Base-by-base conservation (phyloP, 2,797 vertebrate species). In the Xyrichtys novacula region DNA sequence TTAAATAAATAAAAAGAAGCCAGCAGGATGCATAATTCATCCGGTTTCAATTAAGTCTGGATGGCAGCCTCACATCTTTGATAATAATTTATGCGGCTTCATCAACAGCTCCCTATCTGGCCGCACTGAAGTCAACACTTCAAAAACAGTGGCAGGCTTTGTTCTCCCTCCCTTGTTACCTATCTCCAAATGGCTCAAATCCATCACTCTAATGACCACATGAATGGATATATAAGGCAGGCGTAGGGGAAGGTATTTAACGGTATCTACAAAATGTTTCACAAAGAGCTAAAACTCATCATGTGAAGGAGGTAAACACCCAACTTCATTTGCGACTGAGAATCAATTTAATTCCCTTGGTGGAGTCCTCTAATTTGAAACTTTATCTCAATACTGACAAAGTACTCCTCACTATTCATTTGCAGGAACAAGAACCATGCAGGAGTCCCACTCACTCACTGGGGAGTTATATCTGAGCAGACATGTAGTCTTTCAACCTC, bases 1-100 rank as follows among this genome's bases (percentile, higher is more conserved):
- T 60, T 52, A 29, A 40, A 47, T 38, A 26, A 57, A 36, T 11
- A 36, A 20, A 43, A 67, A 74, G 72, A 65, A 71, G 39, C 39
- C 29, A 78, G 47, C 48, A 46, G 23, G 58, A 84, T 91, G 85
- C 79, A 91, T 91, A 89, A 92, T 91, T 93, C 86, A 92, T 86
- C 46, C 39, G 7, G 74, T 82, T 87, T 87, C 76, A 91, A 89
- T 90, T 91, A 89, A 77, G 79, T 55, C 71, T 55, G 72, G 78
- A 78, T 76, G 52, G 60, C 72, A 88, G 81, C 65, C 75, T 87
- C 69, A 65, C 78, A 77, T 89, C 80, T 83, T 81, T 85, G 76
- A 83, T 80, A 80, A 72, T 89, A 84, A 88, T 86, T 83, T 69
- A 88, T 87, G 78, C 85, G 75, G 77, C 67, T 78, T 85, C 81